phyloP scores from a whole-genome alignment of 2,888 invertebrate species.

The Eupithecia dodoneata region DNA sequence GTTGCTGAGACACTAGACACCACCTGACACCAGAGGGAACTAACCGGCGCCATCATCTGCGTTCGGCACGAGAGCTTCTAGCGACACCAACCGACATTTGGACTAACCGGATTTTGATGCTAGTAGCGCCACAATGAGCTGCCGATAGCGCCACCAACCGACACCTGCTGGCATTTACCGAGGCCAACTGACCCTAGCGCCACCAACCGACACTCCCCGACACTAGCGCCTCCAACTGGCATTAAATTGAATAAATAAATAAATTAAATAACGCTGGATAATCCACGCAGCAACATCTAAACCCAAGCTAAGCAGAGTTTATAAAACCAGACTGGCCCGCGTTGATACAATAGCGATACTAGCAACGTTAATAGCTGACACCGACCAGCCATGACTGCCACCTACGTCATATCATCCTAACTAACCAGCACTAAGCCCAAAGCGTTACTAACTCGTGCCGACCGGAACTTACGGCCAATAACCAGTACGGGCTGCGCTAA shows the following conservation, averaged over 20 bases:
- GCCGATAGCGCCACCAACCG: background rate
- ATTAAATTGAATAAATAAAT: background rate
- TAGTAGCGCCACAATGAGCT: background rate
- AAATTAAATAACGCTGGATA: too few species aligned
- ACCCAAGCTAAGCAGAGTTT: too few species aligned
- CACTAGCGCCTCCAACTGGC: background rate
- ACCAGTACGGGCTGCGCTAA: background rate
- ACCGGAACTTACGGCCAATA: background rate
- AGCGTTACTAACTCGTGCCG: background rate
- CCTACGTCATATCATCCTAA: background rate
- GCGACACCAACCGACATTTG: conserved; percentile 43
- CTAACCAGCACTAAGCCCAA: background rate
- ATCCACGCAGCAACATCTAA: too few species aligned
- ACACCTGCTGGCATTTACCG: background rate
- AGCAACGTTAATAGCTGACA: background rate
- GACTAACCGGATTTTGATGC: background rate
- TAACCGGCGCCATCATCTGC: background rate
- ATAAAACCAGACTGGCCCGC: background rate
- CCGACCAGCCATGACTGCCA: background rate
- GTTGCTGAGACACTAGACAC: conserved; percentile 88
- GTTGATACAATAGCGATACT: background rate
- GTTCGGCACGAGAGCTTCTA: background rate
- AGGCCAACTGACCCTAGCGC: background rate
- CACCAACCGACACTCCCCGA: background rate
- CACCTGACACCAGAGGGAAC: background rate